Evolutionary conservation across 2,113 vertebrate genomes (phyloP).

Genomic region (Leptobrachium leishanense): DNA sequence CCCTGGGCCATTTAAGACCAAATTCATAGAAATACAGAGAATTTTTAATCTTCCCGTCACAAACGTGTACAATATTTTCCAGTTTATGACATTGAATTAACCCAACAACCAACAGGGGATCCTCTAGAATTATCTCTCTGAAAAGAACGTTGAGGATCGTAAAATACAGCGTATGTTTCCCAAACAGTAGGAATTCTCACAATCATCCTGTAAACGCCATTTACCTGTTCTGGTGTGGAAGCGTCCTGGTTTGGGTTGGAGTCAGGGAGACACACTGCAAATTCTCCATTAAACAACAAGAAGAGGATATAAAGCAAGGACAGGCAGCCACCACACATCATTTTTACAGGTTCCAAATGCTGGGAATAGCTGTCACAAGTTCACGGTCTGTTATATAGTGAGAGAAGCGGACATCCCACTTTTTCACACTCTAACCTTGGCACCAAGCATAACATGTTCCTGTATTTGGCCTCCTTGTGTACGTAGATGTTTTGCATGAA

Average conservation of each 20-base stretch:
- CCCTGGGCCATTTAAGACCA: too few relatives aligned
- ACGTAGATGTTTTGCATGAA: slow-evolving; percentile 33
- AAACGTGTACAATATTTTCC: too few relatives aligned
- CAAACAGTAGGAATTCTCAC: too few relatives aligned
- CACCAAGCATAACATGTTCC: slow-evolving; percentile 13
- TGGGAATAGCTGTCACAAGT: not conserved
- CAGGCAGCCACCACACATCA: not conserved
- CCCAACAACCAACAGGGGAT: too few relatives aligned
- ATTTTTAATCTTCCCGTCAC: too few relatives aligned
- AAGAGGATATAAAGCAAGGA: not conserved
- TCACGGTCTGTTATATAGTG: slow-evolving; percentile 20
- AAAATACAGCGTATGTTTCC: too few relatives aligned
- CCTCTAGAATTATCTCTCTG: too few relatives aligned
- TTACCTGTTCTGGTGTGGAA: slow-evolving; percentile 1
- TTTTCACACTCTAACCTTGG: slow-evolving; percentile 25
- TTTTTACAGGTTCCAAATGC: not conserved
- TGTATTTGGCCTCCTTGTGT: slow-evolving; percentile 11
- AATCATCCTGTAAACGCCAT: not conserved
- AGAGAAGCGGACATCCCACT: slow-evolving; percentile 10
- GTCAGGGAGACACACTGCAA: not conserved
- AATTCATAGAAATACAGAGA: too few relatives aligned
- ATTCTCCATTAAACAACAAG: slow-evolving; percentile 8
- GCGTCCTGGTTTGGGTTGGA: not conserved
- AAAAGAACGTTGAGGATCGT: too few relatives aligned
- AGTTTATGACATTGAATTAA: too few relatives aligned